Conservation (phyloP, 2,797 vertebrate species). For the Ctenopoma multispine region DNA sequence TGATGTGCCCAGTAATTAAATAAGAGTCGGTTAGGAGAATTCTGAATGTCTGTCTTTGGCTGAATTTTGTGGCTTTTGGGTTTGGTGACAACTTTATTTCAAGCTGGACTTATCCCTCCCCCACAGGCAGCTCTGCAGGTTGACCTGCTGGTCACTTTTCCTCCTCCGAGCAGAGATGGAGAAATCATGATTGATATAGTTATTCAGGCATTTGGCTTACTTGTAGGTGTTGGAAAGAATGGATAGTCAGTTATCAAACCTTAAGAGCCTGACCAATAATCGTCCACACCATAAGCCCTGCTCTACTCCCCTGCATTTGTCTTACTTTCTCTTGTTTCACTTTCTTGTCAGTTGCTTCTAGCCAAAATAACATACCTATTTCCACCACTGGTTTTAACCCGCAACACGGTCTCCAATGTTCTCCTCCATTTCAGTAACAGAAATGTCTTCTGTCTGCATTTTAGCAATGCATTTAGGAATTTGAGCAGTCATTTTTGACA, state of each 20-base stretch:
- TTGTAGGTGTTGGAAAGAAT: slow-evolving; percentile 52
- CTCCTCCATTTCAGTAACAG: background rate
- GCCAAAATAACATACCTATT: slow-evolving; percentile 7
- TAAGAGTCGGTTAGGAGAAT: background rate
- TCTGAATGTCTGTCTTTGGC: background rate
- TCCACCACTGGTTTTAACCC: slow-evolving; percentile 7
- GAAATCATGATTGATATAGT: slow-evolving; percentile 53
- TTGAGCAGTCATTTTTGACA: background rate
- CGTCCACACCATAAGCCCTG: slow-evolving; percentile 25
- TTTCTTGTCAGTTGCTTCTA: slow-evolving; percentile 31
- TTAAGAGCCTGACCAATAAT: slow-evolving; percentile 19
- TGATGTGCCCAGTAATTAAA: background rate
- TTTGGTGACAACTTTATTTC: slow-evolving; percentile 19
- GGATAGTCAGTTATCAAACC: slow-evolving; percentile 44
- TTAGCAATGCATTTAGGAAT: background rate
- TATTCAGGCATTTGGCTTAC: slow-evolving; percentile 23
- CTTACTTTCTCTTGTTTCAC: slow-evolving; percentile 29
- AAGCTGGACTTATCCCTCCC: slow-evolving; percentile 24
- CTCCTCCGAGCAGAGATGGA: slow-evolving; percentile 37
- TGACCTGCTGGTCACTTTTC: slow-evolving; percentile 38
- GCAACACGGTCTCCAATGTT: background rate
- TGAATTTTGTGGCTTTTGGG: background rate
- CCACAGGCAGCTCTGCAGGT: slow-evolving; percentile 25
- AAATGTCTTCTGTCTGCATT: background rate
- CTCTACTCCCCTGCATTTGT: slow-evolving; percentile 41